phyloP scores from a whole-genome alignment of 2,888 invertebrate species.

The Sesamia inferens region DNA sequence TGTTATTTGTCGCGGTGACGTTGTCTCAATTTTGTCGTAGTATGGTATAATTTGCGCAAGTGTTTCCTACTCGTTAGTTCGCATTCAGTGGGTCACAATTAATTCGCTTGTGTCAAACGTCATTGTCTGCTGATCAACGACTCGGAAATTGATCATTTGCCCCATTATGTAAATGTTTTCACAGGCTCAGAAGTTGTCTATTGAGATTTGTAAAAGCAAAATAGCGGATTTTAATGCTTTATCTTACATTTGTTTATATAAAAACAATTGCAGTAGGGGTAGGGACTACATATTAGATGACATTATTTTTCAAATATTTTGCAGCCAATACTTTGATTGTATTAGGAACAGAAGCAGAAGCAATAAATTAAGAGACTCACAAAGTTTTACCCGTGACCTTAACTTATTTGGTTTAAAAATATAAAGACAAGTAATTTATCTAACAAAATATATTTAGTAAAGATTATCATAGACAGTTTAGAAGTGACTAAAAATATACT shows the following conservation, averaged over 20 bases:
- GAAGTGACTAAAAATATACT: too few relatives aligned
- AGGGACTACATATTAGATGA: not conserved
- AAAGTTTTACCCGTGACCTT: not conserved
- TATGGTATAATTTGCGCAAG: conserved; percentile 71
- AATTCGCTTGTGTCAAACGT: conserved; percentile 69
- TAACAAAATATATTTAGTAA: not conserved
- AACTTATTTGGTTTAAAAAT: not conserved
- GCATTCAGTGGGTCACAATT: conserved; percentile 74
- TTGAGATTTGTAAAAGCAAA: not conserved
- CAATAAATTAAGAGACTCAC: not conserved
- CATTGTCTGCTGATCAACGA: conserved; percentile 65
- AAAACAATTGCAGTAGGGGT: not conserved
- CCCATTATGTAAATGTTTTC: conserved; percentile 70
- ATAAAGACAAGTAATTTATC: not conserved
- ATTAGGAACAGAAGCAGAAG: not conserved
- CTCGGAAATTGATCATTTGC: conserved; percentile 66
- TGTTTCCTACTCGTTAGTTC: conserved; percentile 70
- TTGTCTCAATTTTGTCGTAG: conserved; percentile 44
- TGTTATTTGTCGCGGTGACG: conserved; percentile 15
- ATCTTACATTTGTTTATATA: too few relatives aligned
- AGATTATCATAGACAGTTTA: too few relatives aligned
- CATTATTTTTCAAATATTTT: not conserved
- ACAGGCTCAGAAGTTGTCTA: conserved; percentile 5
- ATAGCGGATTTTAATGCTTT: not conserved
- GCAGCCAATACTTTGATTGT: not conserved